Conservation (phyloP, 1,140 invertebrate genomes). For the Vollenhovia emeryi region DNA sequence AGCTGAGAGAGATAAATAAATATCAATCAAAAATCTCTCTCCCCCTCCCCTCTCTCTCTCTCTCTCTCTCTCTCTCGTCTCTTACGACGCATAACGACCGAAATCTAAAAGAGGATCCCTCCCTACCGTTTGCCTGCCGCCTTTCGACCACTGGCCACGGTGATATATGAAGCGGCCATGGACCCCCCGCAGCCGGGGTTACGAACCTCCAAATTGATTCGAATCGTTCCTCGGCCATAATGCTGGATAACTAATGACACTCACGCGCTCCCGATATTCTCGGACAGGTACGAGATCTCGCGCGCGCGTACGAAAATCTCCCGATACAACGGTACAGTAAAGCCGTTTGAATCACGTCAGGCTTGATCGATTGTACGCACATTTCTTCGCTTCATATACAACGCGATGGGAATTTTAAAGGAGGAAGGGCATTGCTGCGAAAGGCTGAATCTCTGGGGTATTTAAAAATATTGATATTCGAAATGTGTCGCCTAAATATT, state of each 20-base stretch:
- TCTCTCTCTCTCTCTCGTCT: too few species aligned
- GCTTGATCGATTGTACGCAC: slow-evolving; percentile 30
- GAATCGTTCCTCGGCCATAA: slow-evolving; percentile 73
- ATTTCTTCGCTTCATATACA: slow-evolving; percentile 1
- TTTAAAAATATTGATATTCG: neutral
- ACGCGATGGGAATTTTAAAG: slow-evolving; percentile 8
- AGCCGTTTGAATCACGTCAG: slow-evolving; percentile 48
- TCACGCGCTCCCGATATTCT: slow-evolving; percentile 55
- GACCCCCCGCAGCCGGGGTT: slow-evolving; percentile 63
- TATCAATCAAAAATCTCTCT: too few species aligned
- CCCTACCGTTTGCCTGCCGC: neutral
- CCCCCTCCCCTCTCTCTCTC: too few species aligned
- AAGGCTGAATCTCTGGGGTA: neutral
- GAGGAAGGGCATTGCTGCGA: neutral
- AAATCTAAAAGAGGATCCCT: slow-evolving; percentile 50
- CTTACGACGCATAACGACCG: slow-evolving; percentile 58
- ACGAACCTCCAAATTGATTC: slow-evolving; percentile 75
- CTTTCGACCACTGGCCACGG: slow-evolving; percentile 48
- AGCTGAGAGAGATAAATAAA: too few species aligned
- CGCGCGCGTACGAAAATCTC: slow-evolving; percentile 47
- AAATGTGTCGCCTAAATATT: neutral
- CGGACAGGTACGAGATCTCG: slow-evolving; percentile 60
- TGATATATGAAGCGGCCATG: slow-evolving; percentile 71
- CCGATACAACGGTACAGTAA: slow-evolving; percentile 24
- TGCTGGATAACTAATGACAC: slow-evolving; percentile 74